Conservation (phyloP, 2,113 vertebrate genomes). For the Speoplatyrhinus poulsoni region DNA sequence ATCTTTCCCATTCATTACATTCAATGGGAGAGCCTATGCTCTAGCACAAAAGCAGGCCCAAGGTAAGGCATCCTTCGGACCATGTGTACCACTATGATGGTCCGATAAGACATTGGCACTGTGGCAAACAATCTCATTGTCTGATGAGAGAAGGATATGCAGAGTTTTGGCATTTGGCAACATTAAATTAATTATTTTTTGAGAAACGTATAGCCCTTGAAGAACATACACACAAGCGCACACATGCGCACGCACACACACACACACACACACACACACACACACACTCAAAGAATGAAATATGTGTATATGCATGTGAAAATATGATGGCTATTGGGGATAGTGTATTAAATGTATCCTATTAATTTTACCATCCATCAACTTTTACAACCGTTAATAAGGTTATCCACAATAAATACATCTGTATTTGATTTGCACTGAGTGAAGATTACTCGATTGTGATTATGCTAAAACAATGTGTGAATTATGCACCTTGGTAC, state of each 20-base stretch:
- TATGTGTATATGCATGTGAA: neutral
- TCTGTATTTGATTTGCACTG: slow-evolving; percentile 49
- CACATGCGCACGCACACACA: neutral
- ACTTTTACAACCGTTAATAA: no score
- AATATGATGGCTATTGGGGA: no score
- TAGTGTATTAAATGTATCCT: no score
- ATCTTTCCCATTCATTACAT: slow-evolving; percentile 38
- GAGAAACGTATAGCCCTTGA: neutral
- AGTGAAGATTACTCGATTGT: slow-evolving; percentile 16
- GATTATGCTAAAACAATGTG: slow-evolving; percentile 47
- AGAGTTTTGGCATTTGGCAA: neutral
- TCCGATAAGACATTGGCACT: slow-evolving; percentile 26
- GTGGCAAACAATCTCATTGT: neutral
- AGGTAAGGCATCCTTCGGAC: slow-evolving; percentile 34
- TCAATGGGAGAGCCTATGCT: slow-evolving; percentile 38
- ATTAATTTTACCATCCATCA: no score
- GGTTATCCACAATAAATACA: neutral
- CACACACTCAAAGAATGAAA: neutral
- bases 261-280: neutral
- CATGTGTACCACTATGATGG: slow-evolving; percentile 78
- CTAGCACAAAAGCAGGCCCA: slow-evolving; percentile 15
- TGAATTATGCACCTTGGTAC: slow-evolving; percentile 33
- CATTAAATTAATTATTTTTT: neutral
- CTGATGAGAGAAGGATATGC: neutral
- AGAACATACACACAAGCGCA: neutral